Percentiles rank a stretch among this genome's conserved stretches.
These are phyloP conservation scores for Phania funesta DNA, from an alignment of 2,888 invertebrate species.

Conservation along the genomic window DNA sequence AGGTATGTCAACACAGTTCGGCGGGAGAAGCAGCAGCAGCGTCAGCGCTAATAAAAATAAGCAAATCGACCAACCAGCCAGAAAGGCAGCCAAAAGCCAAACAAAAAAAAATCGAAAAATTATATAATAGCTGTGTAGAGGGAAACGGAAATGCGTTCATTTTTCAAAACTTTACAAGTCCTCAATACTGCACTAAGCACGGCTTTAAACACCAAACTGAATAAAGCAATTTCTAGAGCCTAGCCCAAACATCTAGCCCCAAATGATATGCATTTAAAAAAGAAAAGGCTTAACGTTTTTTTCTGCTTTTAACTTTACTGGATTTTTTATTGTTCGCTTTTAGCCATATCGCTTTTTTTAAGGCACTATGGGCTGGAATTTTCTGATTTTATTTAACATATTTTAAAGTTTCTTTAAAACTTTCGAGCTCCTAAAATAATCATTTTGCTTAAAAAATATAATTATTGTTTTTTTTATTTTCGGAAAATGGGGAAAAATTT, in stretches of 20 bases:
- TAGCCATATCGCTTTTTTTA: neutral
- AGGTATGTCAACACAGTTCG: constrained; percentile 55
- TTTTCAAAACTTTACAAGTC: constrained; percentile 65
- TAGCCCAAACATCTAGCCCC: constrained; percentile 32
- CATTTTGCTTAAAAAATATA: too few relatives aligned
- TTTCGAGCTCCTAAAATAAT: too few relatives aligned
- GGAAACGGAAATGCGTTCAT: constrained; percentile 69
- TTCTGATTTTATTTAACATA: neutral
- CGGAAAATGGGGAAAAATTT: too few relatives aligned
- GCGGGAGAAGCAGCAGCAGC: constrained; percentile 8
- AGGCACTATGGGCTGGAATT: constrained; percentile 1
- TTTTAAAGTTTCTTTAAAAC: too few relatives aligned
- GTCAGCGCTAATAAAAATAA: neutral
- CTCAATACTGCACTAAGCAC: neutral
- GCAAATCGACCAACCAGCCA: neutral
- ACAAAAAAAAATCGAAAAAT: neutral
- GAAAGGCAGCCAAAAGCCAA: constrained; percentile 11
- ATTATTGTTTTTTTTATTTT: too few relatives aligned
- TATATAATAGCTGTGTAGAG: constrained; percentile 27
- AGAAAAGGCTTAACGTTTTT: constrained; percentile 47
- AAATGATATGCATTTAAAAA: constrained; percentile 47
- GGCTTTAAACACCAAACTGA: constrained; percentile 48
- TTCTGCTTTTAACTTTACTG: constrained; percentile 6
- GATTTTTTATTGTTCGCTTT: constrained; percentile 9
- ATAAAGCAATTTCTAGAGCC: constrained; percentile 63